Evolutionary conservation across 2,797 vertebrate species (phyloP), one percentile per base, ranked within the genome.

Genomic region (Spea hammondii): DNA sequence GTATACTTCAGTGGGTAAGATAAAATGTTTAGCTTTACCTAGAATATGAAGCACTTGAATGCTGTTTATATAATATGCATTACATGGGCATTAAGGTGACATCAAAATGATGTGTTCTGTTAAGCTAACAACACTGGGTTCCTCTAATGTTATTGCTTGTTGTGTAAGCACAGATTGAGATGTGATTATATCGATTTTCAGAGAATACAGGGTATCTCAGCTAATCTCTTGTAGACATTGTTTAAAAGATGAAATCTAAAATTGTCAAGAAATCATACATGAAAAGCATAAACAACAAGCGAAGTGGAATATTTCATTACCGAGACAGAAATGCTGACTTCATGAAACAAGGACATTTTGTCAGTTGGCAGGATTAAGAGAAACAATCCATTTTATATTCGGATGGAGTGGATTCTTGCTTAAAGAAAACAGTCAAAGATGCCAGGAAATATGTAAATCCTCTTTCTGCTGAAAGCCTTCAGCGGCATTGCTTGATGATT

Each of bases 361-460:
- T 64, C 60, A 64, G 70, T 71, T 70, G 59, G 67, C 68, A 77
- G 67, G 68, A 70, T 77, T 77, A 70, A 64, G 14, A 60, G 9
- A 78, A 71, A 71, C 68, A 70, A 78, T 65, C 12, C 46, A 32
- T 76, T 69, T 69, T 62, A 69, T 59, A 69, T 62, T 76, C 7
- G 14, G 74, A 54, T 60, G 54, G 74, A 76, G 74, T 69, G 46
- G 66, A 76, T 69, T 77, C 60, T 48, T 64, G 54, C 55, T 13
- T 77, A 45, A 51, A 70, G 55, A 70, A 70, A 77, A 48, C 68
- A 69, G 53, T 12, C 32, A n/a, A 50, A 70, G 17, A 77, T 60
- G 67, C 67, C 67, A 77, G 9, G 54, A 77, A 77, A 70, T 62
- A 77, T 77, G 75, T 64, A 77, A 77, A 77, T 70, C 75, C 75